Conservation (phyloP, 2,888 invertebrate genomes). For the Mimumesa dahlbomi region DNA sequence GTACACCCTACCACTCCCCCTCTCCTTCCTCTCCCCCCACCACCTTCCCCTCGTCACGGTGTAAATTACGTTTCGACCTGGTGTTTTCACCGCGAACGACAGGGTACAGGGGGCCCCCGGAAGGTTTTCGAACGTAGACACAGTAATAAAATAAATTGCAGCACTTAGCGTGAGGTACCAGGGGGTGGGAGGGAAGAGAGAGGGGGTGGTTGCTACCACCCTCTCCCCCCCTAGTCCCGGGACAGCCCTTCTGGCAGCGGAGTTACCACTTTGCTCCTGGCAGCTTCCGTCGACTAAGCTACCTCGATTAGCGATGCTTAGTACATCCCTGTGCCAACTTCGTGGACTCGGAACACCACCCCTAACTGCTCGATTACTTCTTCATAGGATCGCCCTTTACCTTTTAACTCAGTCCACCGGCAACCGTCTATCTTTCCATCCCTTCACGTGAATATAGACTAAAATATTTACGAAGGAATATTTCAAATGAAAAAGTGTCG, state of each 20-base stretch:
- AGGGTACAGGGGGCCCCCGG: conserved; percentile 12
- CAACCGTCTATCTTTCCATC: too few species aligned
- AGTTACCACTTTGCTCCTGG: conserved; percentile 33
- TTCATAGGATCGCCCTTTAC: conserved; percentile 11
- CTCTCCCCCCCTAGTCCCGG: background rate
- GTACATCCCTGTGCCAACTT: conserved; percentile 60
- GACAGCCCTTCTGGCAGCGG: background rate
- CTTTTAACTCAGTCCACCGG: conserved; percentile 11
- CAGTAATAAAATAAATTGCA: conserved; percentile 74
- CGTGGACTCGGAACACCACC: conserved; percentile 18
- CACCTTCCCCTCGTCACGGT: conserved; percentile 11
- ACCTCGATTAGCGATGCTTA: conserved; percentile 67
- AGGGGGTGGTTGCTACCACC: conserved; percentile 20
- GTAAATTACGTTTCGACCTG: conserved; percentile 52
- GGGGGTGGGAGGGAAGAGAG: too few species aligned
- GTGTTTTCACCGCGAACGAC: conserved; percentile 49
- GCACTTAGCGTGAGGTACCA: conserved; percentile 61
- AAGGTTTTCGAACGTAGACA: conserved; percentile 39
- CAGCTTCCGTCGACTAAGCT: conserved; percentile 47
- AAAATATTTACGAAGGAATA: too few species aligned
- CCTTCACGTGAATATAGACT: too few species aligned
- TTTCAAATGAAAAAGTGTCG: too few species aligned
- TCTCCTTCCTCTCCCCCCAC: background rate
- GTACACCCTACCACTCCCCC: conserved; percentile 8
- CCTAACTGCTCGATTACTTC: conserved; percentile 22